Percentiles rank a stretch among this genome's conserved stretches.
Evolutionary conservation across 1,140 invertebrate species (phyloP).

Genomic region (Dendroctonus valens): DNA sequence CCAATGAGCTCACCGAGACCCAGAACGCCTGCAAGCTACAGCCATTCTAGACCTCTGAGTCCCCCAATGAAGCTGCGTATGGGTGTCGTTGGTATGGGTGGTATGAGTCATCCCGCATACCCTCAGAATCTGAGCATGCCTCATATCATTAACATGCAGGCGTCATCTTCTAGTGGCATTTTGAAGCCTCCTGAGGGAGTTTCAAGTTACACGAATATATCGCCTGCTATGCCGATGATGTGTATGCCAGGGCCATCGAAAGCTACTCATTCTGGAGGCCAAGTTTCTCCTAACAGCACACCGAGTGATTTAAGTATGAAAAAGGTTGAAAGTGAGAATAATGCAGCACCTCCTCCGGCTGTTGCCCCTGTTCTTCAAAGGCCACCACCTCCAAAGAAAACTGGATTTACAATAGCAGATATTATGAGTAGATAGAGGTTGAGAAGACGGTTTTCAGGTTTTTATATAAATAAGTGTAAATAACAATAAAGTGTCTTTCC

Average conservation of each 20-base stretch:
- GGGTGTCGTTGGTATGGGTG: conserved; percentile 12
- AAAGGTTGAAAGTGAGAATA: conserved; percentile 37
- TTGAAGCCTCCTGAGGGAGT: conserved; percentile 41
- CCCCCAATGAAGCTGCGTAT: conserved; percentile 41
- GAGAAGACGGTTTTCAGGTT: too few species aligned
- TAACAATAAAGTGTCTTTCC: too few species aligned
- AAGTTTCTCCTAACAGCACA: conserved; percentile 37
- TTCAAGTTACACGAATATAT: background rate
- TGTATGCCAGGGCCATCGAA: conserved; percentile 22
- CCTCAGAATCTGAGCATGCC: conserved; percentile 32
- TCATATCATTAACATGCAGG: conserved; percentile 26
- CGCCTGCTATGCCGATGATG: conserved; percentile 11
- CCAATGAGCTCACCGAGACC: conserved; percentile 20
- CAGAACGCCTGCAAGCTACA: conserved; percentile 21
- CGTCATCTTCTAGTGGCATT: conserved; percentile 21
- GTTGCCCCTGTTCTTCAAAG: conserved; percentile 42
- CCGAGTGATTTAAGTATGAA: conserved; percentile 50
- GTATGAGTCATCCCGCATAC: conserved; percentile 7
- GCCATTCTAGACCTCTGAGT: conserved; percentile 27
- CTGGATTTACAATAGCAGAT: conserved; percentile 71
- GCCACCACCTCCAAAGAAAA: conserved; percentile 56
- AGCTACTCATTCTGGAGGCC: conserved; percentile 3
- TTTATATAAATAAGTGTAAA: too few species aligned
- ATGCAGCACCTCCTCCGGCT: conserved; percentile 47
- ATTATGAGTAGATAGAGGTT: conserved; percentile 64